Conservation (phyloP, 2,797 vertebrate genomes). For the Falco cherrug region DNA sequence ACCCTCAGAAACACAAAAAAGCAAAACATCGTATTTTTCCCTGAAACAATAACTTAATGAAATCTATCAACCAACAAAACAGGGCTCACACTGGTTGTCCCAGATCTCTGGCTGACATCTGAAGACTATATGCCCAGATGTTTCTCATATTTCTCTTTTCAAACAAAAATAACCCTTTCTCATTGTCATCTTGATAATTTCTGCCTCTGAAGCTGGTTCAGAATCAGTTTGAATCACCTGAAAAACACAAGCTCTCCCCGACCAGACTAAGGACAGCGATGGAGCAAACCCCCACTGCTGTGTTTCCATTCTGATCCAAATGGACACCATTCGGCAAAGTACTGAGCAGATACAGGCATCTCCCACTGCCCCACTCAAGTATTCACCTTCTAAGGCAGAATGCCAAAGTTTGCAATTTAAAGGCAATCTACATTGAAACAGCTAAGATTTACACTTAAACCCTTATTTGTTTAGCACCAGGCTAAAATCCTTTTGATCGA, state of each 20-base stretch:
- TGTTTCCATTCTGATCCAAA: not conserved
- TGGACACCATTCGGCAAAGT: not conserved
- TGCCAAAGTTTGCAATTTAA: not conserved
- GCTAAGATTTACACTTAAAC: not conserved
- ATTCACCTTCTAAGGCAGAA: not conserved
- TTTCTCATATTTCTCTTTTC: conserved; percentile 14
- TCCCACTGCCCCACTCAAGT: not conserved
- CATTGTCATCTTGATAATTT: not conserved
- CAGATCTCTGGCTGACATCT: not conserved
- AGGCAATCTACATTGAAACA: not conserved
- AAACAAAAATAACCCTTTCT: conserved; percentile 24
- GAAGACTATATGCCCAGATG: not conserved
- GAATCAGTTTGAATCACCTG: not conserved
- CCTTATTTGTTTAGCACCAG: not conserved
- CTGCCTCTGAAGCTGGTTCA: not conserved
- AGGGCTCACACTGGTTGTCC: not conserved
- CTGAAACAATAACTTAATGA: not conserved
- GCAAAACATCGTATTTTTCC: not conserved
- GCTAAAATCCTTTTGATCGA: not conserved
- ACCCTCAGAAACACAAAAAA: not conserved
- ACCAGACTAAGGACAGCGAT: not conserved
- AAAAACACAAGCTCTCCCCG: not conserved
- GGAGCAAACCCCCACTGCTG: not conserved
- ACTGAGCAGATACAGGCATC: not conserved
- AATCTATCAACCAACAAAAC: not conserved